phyloP scores from a whole-genome alignment of 1,140 invertebrate species.

The Scaptomyza hsui region DNA sequence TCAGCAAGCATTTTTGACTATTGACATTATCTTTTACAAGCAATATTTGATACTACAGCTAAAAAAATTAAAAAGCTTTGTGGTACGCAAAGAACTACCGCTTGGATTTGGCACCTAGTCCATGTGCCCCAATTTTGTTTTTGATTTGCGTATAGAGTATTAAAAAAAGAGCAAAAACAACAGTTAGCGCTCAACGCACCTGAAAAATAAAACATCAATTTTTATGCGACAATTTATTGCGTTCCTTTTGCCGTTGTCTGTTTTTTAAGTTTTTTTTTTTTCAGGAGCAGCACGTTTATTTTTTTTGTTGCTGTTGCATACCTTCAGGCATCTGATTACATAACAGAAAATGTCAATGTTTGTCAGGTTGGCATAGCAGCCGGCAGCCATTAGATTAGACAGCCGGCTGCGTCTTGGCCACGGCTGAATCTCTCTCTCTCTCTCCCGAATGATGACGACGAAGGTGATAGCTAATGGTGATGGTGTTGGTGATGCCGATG shows the following conservation, averaged over 20 bases:
- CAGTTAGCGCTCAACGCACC: slow-evolving; percentile 31
- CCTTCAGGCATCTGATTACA: slow-evolving; percentile 74
- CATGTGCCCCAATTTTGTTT: no score
- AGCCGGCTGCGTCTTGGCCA: slow-evolving; percentile 46
- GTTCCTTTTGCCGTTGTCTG: slow-evolving; percentile 25
- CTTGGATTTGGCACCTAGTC: no score
- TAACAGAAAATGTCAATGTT: slow-evolving; percentile 82
- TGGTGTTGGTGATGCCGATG: slow-evolving; percentile 19
- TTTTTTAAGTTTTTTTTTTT: no score
- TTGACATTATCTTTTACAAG: no score
- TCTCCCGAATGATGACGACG: no score
- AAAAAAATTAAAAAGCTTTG: no score
- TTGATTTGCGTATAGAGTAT: background rate
- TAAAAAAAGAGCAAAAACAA: slow-evolving; percentile 9
- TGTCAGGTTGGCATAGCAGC: slow-evolving; percentile 59
- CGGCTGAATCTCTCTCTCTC: background rate
- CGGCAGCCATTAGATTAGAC: slow-evolving; percentile 78
- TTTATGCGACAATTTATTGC: slow-evolving; percentile 81
- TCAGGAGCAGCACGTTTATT: slow-evolving; percentile 2
- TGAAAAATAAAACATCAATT: slow-evolving; percentile 80
- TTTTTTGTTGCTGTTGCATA: slow-evolving; percentile 50
- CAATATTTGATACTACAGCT: no score
- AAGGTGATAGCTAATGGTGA: background rate
- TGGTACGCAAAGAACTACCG: no score
- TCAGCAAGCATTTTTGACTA: no score